Percentiles rank a stretch among this genome's conserved stretches.
Conservation (phyloP, 1,140 invertebrate genomes). For the Choristoneura fumiferana region DNA sequence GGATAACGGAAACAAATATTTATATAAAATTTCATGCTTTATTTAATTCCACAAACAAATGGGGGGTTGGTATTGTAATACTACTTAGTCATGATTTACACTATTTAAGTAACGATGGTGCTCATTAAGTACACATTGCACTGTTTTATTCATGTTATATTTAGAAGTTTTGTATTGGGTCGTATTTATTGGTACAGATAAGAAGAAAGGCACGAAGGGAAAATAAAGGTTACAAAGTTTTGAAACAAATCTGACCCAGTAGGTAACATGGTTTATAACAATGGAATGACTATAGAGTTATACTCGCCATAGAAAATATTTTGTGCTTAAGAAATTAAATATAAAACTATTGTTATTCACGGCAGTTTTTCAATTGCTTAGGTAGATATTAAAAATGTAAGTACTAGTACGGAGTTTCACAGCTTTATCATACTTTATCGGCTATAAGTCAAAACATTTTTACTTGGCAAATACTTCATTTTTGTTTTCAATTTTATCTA, state of each 20-base stretch:
- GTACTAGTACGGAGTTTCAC: too few relatives aligned
- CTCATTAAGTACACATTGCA: background rate
- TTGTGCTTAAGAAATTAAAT: slow-evolving; percentile 36
- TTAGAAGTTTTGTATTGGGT: too few relatives aligned
- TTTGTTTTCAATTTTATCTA: too few relatives aligned
- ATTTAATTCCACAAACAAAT: slow-evolving; percentile 19
- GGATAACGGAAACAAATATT: background rate
- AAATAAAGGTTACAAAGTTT: background rate
- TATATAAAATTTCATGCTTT: slow-evolving; percentile 18
- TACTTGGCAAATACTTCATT: too few relatives aligned
- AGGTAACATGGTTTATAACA: background rate
- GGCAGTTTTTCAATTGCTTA: background rate
- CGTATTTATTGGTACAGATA: too few relatives aligned
- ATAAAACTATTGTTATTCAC: slow-evolving; percentile 16
- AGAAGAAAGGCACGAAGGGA: background rate
- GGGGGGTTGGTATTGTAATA: background rate
- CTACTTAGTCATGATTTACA: slow-evolving; percentile 16
- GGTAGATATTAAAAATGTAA: too few relatives aligned
- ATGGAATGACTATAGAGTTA: slow-evolving; percentile 36
- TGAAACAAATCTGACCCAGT: slow-evolving; percentile 23
- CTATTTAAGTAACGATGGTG: slow-evolving; percentile 9
- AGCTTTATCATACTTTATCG: too few relatives aligned
- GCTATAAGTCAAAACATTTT: too few relatives aligned
- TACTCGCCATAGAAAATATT: slow-evolving; percentile 29
- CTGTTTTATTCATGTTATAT: background rate